Conservation (phyloP, 2,888 invertebrate species). For the Mamestra brassicae region DNA sequence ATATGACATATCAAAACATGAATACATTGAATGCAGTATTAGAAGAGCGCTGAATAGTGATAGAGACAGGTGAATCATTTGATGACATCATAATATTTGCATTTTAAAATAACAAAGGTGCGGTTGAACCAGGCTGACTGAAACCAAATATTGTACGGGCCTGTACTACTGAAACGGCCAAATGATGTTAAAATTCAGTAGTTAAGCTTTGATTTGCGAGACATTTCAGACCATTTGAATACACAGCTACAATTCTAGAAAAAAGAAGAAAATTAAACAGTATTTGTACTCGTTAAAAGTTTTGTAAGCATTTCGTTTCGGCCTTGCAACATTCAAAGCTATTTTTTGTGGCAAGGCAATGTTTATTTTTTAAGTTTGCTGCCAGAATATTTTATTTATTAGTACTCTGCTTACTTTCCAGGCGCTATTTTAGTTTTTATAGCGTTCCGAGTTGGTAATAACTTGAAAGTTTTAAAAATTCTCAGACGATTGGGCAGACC, state of each 20-base stretch:
- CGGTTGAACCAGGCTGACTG: no score
- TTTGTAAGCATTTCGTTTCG: conserved; percentile 20
- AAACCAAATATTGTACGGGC: no score
- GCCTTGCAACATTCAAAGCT: conserved; percentile 37
- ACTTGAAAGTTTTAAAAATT: not conserved
- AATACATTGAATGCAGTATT: no score
- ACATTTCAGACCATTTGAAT: not conserved
- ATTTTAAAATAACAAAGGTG: not conserved
- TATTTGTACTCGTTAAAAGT: conserved; percentile 43
- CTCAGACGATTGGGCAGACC: not conserved
- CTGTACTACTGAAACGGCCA: not conserved
- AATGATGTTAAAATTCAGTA: not conserved
- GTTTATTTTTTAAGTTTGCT: conserved; percentile 45
- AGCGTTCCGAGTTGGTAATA: conserved; percentile 5
- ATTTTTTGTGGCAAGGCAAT: conserved; percentile 29
- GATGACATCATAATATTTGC: conserved; percentile 20
- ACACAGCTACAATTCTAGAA: conserved; percentile 7
- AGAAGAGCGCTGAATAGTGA: not conserved
- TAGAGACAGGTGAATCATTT: conserved; percentile 26
- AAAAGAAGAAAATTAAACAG: conserved; percentile 20
- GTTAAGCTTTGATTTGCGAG: not conserved
- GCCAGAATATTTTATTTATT: conserved; percentile 52
- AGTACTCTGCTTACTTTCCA: conserved; percentile 19
- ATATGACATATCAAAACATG: conserved; percentile 3
- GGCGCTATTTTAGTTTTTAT: conserved; percentile 23